phyloP scores from a whole-genome alignment of 2,113 vertebrate species.

The Protobothrops mucrosquamatus region DNA sequence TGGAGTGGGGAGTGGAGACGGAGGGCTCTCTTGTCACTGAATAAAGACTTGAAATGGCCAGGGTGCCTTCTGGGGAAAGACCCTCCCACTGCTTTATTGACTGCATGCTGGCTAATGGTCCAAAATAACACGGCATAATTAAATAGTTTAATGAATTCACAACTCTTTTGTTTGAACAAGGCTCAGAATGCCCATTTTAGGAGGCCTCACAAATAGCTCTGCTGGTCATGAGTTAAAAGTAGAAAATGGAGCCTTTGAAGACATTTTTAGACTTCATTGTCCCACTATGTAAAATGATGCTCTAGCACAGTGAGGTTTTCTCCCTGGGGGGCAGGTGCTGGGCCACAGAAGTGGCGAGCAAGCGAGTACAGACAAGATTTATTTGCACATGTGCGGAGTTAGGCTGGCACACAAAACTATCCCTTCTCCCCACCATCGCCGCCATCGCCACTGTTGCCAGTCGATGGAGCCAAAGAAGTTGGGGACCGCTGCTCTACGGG shows the following conservation, averaged over 20 bases:
- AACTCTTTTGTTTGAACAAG: constrained; percentile 86
- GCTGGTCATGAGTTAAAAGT: constrained; percentile 84
- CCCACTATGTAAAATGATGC: constrained; percentile 99
- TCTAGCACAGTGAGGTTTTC: constrained; percentile 89
- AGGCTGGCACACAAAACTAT: no score
- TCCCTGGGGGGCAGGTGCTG: constrained; percentile 55
- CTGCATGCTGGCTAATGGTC: constrained; percentile 83
- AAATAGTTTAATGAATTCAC: constrained; percentile 98
- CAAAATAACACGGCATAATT: constrained; percentile 89
- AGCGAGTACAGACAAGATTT: no score
- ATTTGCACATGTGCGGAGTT: no score
- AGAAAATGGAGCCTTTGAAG: constrained; percentile 98
- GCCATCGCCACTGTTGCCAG: no score
- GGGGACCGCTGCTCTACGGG: no score
- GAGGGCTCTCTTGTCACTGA: constrained; percentile 75
- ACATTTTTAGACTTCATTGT: constrained; percentile 98
- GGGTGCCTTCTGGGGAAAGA: constrained; percentile 80
- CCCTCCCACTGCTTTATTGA: constrained; percentile 79
- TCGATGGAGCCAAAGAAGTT: no score
- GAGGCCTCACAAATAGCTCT: constrained; percentile 81
- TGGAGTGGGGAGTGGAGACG: constrained; percentile 27
- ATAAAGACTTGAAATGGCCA: constrained; percentile 83
- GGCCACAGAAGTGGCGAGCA: no score
- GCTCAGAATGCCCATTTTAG: constrained; percentile 76
- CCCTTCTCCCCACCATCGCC: no score